These are phyloP conservation scores for Ranitomeya variabilis DNA, from an alignment of 2,113 vertebrate species.

Conservation along the genomic window DNA sequence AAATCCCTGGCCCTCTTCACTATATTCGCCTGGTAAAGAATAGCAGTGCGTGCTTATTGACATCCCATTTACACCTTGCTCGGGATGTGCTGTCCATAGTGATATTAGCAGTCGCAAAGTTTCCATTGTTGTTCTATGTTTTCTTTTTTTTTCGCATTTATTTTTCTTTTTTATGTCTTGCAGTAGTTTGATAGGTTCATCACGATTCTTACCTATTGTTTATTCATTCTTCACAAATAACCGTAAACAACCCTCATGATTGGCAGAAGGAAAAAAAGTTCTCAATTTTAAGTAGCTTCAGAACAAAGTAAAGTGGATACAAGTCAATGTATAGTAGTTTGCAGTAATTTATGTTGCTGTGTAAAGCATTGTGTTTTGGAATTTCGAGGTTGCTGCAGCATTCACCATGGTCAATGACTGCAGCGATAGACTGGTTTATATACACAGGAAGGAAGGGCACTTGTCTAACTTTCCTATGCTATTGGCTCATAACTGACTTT, in stretches of 20 bases:
- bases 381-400: neutral
- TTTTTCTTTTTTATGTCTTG: neutral
- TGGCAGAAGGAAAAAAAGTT: neutral
- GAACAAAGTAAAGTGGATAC: neutral
- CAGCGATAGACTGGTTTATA: neutral
- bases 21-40: neutral
- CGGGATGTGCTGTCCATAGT: conserved; percentile 7
- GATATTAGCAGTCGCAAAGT: neutral
- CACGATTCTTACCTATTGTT: neutral
- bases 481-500: neutral
- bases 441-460: neutral
- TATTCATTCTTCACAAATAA: neutral
- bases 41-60: neutral
- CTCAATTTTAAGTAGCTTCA: neutral
- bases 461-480: neutral
- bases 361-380: neutral
- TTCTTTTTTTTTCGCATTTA: no score
- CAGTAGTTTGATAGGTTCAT: neutral
- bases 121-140: neutral
- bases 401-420: neutral
- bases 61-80: conserved; percentile 6
- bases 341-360: neutral
- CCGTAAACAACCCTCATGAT: neutral
- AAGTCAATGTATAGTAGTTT: neutral
- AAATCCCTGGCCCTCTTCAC: neutral